A percentile compares a stretch with the other conserved stretches of the same genome.
These are phyloP conservation scores for Conops quadrifasciatus DNA, from an alignment of 2,888 invertebrate species.

Conservation along the genomic window DNA sequence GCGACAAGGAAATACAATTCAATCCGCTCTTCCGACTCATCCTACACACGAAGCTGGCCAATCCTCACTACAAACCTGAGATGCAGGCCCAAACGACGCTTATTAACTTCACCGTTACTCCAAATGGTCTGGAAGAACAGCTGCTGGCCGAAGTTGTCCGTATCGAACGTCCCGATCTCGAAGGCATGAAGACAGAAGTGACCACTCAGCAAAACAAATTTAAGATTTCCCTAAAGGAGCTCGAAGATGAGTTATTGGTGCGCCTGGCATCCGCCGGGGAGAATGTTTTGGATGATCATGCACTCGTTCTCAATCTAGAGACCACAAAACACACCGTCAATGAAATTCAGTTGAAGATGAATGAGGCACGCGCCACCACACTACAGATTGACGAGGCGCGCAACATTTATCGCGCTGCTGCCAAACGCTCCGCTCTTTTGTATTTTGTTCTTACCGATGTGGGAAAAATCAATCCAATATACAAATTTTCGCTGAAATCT, in stretches of 20 bases:
- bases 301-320: conserved; percentile 90
- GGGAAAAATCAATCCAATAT: conserved; percentile 91
- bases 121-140: conserved; percentile 95
- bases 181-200: conserved; percentile 81
- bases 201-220: conserved; percentile 95
- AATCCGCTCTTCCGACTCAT: conserved; percentile 83
- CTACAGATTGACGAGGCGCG: conserved; percentile 90
- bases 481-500: conserved; percentile 94
- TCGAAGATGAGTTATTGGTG: conserved; percentile 90
- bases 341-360: conserved; percentile 87
- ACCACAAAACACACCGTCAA: conserved; percentile 92
- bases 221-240: conserved; percentile 87
- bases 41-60: conserved; percentile 92
- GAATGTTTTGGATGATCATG: conserved; percentile 89
- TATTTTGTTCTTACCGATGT: conserved; percentile 95
- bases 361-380: conserved; percentile 87
- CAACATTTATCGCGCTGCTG: conserved; percentile 87
- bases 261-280: conserved; percentile 90
- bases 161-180: conserved; percentile 91
- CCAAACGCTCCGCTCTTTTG: conserved; percentile 85
- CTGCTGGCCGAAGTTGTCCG: conserved; percentile 93
- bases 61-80: conserved; percentile 97
- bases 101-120: conserved; percentile 95
- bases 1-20: conserved; percentile 93
- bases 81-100: conserved; percentile 96